Evolutionary conservation across 2,113 vertebrate species (phyloP).

Genomic region (Syngnathoides biaculeatus): DNA sequence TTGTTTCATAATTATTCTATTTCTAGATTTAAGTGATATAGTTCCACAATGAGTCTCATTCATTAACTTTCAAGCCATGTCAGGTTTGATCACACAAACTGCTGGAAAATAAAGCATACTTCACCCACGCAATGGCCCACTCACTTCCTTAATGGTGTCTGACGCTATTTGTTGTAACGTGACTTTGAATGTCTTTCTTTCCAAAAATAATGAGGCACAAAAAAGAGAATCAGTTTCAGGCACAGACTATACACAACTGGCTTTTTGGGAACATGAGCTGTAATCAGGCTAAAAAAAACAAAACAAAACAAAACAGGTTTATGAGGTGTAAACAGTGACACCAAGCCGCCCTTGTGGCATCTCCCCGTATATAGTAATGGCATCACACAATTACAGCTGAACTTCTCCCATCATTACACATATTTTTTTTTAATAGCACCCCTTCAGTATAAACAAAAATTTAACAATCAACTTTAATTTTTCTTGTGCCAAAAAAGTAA

Average conservation of each 20-base stretch:
- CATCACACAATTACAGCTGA: too few species aligned
- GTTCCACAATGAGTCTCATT: too few species aligned
- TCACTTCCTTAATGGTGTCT: slow-evolving; percentile 37
- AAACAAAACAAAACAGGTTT: too few species aligned
- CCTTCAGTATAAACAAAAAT: too few species aligned
- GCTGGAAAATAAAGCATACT: background rate
- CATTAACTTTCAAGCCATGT: background rate
- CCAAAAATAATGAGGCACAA: slow-evolving; percentile 32
- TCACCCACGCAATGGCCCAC: slow-evolving; percentile 9
- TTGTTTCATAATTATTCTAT: background rate
- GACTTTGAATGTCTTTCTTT: slow-evolving; percentile 15
- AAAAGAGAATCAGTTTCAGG: slow-evolving; percentile 15
- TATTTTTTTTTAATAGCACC: too few species aligned
- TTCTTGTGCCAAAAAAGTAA: too few species aligned
- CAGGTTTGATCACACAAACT: slow-evolving; percentile 1
- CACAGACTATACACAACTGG: slow-evolving; percentile 18
- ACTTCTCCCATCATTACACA: too few species aligned
- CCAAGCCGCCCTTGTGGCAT: background rate
- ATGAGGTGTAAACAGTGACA: slow-evolving; percentile 13
- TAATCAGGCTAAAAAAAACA: slow-evolving; percentile 19
- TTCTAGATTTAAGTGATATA: background rate
- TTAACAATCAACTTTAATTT: too few species aligned
- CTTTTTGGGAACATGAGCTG: slow-evolving; percentile 23
- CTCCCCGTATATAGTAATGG: too few species aligned
- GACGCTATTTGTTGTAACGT: slow-evolving; percentile 18